Evolutionary conservation across 2,113 vertebrate genomes (phyloP), one percentile per base, ranked within the genome.

Genomic region (Nansenia antarctica): DNA sequence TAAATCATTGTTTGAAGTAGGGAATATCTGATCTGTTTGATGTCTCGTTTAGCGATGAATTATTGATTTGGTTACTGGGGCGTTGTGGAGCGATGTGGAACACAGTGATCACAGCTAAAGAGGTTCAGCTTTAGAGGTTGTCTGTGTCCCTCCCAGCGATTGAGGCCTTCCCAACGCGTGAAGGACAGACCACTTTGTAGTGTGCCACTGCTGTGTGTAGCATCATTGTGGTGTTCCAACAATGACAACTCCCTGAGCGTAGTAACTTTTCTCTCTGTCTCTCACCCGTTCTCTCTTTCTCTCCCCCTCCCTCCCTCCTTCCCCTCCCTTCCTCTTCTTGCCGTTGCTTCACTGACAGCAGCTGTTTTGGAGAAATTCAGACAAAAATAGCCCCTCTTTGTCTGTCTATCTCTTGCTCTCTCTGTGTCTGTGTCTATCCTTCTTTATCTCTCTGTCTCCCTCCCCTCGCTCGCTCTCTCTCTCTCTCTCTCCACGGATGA

Each of bases 311-410:
- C 5, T 55, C 12, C 24, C 4, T 24, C n/a, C 0, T 9, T 52
- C 18, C 26, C n/a, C n/a, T n/a, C 29, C 45, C 30, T 20, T 20
- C 26, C 15, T 26, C 15, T 24, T 53, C 31, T 29, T 64, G 37
- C 30, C 62, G 24, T 34, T 53, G 39, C 2, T 61, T 73, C 55
- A 18, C 82, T 70, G 71, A 72, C 69, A 73, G 29, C 90, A 89
- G 88, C 88, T 91, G 90, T 86, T 82, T 76, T 77, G 26, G 65
- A 77, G 81, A 79, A 79, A 83, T 88, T 78, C 60, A 53, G 74
- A 67, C 87, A 87, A 82, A 89, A 88, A 91, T 90, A 89, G 78
- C 78, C 62, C 7, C 12, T 63, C 37, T 22, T 55, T 65, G 61
- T 62, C 34, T 65, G 22, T 24, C 31, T 29, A 9, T 34, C 7